Conservation (phyloP, 2,888 invertebrate genomes). For the Arrhopalites spinosus region DNA sequence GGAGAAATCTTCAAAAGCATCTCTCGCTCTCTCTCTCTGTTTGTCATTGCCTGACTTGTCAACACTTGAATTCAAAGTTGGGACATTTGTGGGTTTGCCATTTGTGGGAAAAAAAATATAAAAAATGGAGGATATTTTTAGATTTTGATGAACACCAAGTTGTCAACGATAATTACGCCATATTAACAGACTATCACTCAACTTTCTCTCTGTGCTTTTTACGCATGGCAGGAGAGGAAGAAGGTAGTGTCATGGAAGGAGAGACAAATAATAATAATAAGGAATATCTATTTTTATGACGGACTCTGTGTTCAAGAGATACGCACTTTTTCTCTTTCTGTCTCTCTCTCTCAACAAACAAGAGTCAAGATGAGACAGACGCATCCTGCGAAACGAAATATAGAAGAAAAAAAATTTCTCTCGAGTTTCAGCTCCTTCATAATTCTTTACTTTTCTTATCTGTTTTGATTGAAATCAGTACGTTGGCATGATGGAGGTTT, state of each 20-base stretch:
- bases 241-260: background rate
- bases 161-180: constrained; percentile 25
- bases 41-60: background rate
- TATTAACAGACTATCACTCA: constrained; percentile 14
- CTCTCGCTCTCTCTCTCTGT: background rate
- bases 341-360: background rate
- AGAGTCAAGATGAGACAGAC: background rate
- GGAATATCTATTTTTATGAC: constrained; percentile 12
- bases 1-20: too few relatives aligned
- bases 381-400: background rate
- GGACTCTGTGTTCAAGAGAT: background rate
- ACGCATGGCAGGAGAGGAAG: background rate
- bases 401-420: background rate
- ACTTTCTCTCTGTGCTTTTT: background rate
- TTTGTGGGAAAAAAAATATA: too few relatives aligned
- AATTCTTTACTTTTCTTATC: constrained; percentile 18
- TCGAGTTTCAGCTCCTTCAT: constrained; percentile 5
- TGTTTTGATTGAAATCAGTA: constrained; percentile 22
- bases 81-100: too few relatives aligned
- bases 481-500: background rate
- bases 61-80: background rate
- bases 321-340: background rate
- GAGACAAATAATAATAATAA: constrained; percentile 13
- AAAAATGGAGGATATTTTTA: constrained; percentile 13
- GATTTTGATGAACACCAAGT: constrained; percentile 21